Evolutionary conservation across 2,888 invertebrate genomes (phyloP).

Genomic region (Scaptomyza caliginosa): DNA sequence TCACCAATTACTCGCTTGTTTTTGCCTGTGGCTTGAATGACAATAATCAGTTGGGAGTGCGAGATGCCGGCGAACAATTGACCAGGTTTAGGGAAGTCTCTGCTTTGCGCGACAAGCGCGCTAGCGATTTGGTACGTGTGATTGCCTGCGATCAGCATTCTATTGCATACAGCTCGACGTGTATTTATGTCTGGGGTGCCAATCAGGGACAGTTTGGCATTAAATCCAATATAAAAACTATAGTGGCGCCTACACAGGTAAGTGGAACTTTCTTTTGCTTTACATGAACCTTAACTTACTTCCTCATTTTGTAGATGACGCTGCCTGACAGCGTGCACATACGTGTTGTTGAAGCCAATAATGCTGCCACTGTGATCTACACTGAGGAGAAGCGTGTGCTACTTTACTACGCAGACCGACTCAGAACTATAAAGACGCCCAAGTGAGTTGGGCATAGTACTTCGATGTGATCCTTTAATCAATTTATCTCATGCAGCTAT

Average conservation of each 20-base stretch:
- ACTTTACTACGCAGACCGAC: conserved; percentile 79
- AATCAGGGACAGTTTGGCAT: conserved; percentile 92
- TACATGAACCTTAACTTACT: background rate
- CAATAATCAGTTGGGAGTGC: conserved; percentile 87
- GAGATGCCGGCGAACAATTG: conserved; percentile 84
- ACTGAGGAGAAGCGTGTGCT: conserved; percentile 73
- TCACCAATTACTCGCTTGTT: conserved; percentile 80
- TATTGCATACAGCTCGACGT: conserved; percentile 87
- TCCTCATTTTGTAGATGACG: conserved; percentile 58
- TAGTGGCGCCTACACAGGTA: conserved; percentile 76
- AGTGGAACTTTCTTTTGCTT: conserved; percentile 8
- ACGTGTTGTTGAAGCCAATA: conserved; percentile 82
- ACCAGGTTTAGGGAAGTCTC: conserved; percentile 80
- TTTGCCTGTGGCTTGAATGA: conserved; percentile 88
- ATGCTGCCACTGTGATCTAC: conserved; percentile 80
- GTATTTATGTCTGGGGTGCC: conserved; percentile 91
- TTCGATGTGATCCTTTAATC: background rate
- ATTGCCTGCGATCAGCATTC: conserved; percentile 90
- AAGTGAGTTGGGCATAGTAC: conserved; percentile 64
- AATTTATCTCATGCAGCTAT: conserved; percentile 59
- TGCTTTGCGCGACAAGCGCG: conserved; percentile 82
- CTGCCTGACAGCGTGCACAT: conserved; percentile 70
- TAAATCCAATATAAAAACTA: conserved; percentile 53
- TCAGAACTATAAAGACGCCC: conserved; percentile 78
- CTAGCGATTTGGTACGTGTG: conserved; percentile 85